Percentiles rank a stretch among this genome's conserved stretches.
Evolutionary conservation across 2,888 invertebrate genomes (phyloP).

Genomic region (Monochamus alternatus): DNA sequence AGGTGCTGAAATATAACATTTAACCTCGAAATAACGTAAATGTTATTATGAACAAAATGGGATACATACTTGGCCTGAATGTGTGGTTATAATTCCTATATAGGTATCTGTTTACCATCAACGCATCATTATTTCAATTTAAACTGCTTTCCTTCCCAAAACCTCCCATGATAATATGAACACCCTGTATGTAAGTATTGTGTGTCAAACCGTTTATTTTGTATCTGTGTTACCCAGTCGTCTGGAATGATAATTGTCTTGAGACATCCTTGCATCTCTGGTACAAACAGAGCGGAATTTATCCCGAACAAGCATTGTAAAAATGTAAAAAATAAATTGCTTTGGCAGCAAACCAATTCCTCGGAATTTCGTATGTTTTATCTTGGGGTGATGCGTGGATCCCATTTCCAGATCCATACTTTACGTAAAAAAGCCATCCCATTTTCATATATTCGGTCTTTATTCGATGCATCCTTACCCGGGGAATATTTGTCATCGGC

Average conservation of each 20-base stretch:
- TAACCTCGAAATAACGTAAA: too few species aligned
- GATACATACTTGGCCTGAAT: too few species aligned
- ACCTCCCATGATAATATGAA: too few species aligned
- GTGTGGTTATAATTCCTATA: too few species aligned
- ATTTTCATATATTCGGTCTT: slow-evolving; percentile 69
- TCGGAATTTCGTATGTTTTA: slow-evolving; percentile 68
- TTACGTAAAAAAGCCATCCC: slow-evolving; percentile 68
- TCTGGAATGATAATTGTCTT: slow-evolving; percentile 31
- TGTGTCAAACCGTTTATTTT: slow-evolving; percentile 7
- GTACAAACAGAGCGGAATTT: slow-evolving; percentile 20
- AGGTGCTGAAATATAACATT: too few species aligned
- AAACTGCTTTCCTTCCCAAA: too few species aligned
- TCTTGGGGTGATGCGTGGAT: slow-evolving; percentile 65
- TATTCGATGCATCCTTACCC: slow-evolving; percentile 62
- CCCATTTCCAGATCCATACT: slow-evolving; percentile 66
- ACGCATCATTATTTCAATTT: too few species aligned
- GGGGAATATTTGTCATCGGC: slow-evolving; percentile 58
- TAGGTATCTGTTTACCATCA: too few species aligned
- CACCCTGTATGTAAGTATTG: neutral
- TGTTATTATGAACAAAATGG: too few species aligned
- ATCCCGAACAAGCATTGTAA: slow-evolving; percentile 38
- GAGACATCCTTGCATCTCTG: slow-evolving; percentile 20
- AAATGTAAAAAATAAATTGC: slow-evolving; percentile 47
- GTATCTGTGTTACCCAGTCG: slow-evolving; percentile 26
- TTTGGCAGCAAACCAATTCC: slow-evolving; percentile 69